These are phyloP conservation scores for Drosophila sordidapex DNA, from an alignment of 2,888 invertebrate species.

Conservation along the genomic window DNA sequence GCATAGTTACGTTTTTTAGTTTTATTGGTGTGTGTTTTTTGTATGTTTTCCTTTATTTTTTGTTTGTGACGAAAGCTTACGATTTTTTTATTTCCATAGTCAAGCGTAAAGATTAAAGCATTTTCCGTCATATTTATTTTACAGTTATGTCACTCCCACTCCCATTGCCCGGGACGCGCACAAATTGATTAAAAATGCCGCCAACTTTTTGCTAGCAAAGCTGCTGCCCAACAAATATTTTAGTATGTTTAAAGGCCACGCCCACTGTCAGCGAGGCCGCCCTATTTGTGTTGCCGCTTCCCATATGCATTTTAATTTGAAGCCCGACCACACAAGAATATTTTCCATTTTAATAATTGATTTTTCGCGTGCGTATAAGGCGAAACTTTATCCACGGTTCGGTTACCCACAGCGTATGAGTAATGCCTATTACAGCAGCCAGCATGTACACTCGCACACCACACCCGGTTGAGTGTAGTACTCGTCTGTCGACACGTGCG, in stretches of 20 bases:
- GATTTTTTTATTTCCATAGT: constrained; percentile 22
- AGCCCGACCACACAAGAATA: constrained; percentile 45
- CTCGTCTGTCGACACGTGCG: constrained; percentile 66
- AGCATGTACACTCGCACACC: constrained; percentile 41
- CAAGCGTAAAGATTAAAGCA: constrained; percentile 51
- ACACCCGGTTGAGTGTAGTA: constrained; percentile 32
- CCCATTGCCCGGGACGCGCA: constrained; percentile 7
- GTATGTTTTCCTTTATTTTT: constrained; percentile 11
- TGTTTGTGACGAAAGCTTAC: constrained; percentile 38
- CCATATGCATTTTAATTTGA: constrained; percentile 64
- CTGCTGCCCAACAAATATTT: constrained; percentile 58
- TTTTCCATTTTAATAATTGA: constrained; percentile 76
- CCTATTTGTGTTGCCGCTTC: constrained; percentile 57
- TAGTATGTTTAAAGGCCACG: constrained; percentile 55
- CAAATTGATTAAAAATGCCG: constrained; percentile 74
- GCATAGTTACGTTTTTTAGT: constrained; percentile 41
- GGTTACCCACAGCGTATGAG: constrained; percentile 58
- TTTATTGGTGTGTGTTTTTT: background rate
- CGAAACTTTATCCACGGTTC: constrained; percentile 33
- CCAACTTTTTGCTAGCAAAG: constrained; percentile 40
- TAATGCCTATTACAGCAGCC: constrained; percentile 46
- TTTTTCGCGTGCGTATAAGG: constrained; percentile 71
- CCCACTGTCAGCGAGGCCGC: constrained; percentile 18
- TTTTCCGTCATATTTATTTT: constrained; percentile 55
- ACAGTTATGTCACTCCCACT: constrained; percentile 19